Evolutionary conservation across 2,888 invertebrate species (phyloP).

Genomic region (Eudemis profundana): DNA sequence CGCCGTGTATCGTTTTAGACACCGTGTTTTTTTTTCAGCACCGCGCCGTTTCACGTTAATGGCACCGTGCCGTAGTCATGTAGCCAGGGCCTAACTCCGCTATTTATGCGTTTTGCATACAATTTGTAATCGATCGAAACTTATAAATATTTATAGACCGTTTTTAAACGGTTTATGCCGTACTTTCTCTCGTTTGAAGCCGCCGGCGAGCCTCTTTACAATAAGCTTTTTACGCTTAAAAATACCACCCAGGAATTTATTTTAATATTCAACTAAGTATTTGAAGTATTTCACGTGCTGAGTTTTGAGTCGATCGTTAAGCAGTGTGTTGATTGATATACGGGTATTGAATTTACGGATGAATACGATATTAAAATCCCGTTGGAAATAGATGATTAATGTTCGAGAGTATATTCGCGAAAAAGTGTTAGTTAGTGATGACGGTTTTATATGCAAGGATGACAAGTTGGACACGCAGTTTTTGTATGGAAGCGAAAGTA

Average conservation of each 20-base stretch:
- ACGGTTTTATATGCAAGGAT: too few species aligned
- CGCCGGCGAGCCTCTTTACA: conserved; percentile 34
- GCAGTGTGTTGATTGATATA: not conserved
- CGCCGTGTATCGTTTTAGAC: too few species aligned
- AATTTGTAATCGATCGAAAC: conserved; percentile 39
- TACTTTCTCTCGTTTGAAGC: conserved; percentile 45
- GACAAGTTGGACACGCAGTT: too few species aligned
- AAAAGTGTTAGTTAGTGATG: too few species aligned
- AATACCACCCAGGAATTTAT: conserved; percentile 9
- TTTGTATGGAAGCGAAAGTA: too few species aligned
- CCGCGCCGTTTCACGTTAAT: too few species aligned
- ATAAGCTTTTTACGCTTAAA: conserved; percentile 23
- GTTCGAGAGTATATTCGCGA: too few species aligned
- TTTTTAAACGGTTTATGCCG: conserved; percentile 34
- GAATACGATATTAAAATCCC: not conserved
- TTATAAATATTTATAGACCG: conserved; percentile 42
- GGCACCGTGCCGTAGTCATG: too few species aligned
- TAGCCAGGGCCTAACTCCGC: conserved; percentile 21
- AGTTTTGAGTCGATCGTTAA: not conserved
- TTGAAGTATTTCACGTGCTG: not conserved
- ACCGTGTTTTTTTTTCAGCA: too few species aligned
- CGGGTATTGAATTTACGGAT: not conserved
- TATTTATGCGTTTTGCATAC: conserved; percentile 37
- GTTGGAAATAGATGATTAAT: not conserved
- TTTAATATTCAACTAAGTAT: conserved; percentile 11